Evolutionary conservation across 1,140 invertebrate species (phyloP).

Genomic region (Sinella curviseta): DNA sequence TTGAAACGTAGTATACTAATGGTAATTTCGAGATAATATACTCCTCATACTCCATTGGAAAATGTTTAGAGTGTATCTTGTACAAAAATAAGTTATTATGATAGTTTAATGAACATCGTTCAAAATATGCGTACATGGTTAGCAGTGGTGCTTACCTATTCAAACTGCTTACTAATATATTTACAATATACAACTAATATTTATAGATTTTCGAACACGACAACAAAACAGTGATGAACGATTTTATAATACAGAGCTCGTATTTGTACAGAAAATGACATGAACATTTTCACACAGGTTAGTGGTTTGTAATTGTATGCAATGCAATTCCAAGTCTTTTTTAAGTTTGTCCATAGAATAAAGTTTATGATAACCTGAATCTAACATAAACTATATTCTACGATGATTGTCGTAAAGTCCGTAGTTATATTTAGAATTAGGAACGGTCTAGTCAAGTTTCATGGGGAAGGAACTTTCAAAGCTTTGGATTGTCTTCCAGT

Average conservation of each 20-base stretch:
- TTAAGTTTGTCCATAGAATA: too few relatives aligned
- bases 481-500: slow-evolving; percentile 65
- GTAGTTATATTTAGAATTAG: not conserved
- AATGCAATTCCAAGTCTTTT: too few relatives aligned
- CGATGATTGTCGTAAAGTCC: too few relatives aligned
- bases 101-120: too few relatives aligned
- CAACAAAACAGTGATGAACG: not conserved
- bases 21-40: not conserved
- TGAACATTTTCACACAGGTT: not conserved
- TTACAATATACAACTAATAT: too few relatives aligned
- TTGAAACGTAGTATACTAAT: too few relatives aligned
- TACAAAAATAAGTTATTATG: not conserved
- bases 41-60: not conserved
- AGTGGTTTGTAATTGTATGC: too few relatives aligned
- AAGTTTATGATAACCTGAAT: too few relatives aligned
- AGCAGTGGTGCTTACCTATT: too few relatives aligned
- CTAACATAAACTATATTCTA: too few relatives aligned
- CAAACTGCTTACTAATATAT: too few relatives aligned
- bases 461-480: slow-evolving; percentile 50
- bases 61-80: not conserved
- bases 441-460: not conserved
- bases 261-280: not conserved
- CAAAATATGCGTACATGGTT: too few relatives aligned
- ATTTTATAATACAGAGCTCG: not conserved
- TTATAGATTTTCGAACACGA: not conserved